A percentile compares a stretch with the other conserved stretches of the same genome.
These are phyloP conservation scores for Listronotus bonariensis DNA, from an alignment of 1,140 invertebrate genomes.

Conservation along the genomic window DNA sequence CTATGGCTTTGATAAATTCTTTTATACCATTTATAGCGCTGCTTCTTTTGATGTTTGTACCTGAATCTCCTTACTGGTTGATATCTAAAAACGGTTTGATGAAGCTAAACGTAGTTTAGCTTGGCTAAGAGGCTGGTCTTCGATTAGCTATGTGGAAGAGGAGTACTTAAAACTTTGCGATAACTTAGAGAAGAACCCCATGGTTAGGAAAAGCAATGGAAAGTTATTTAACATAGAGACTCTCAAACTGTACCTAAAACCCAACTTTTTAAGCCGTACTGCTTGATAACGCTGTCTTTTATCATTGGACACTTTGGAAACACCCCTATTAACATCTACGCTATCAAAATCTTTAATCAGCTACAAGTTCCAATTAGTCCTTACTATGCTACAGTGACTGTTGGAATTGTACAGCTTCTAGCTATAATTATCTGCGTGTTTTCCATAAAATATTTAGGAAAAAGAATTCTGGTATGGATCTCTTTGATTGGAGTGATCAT, in stretches of 20 bases:
- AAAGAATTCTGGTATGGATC: slow-evolving; percentile 68
- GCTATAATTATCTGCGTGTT: slow-evolving; percentile 67
- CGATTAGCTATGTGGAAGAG: slow-evolving; percentile 57
- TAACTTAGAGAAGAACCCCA: slow-evolving; percentile 7
- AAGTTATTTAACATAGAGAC: not conserved
- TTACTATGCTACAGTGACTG: slow-evolving; percentile 71
- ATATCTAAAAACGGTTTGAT: slow-evolving; percentile 62
- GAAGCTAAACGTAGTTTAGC: slow-evolving; percentile 63
- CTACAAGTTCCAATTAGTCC: slow-evolving; percentile 72
- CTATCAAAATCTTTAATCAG: slow-evolving; percentile 71
- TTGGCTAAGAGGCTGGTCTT: slow-evolving; percentile 70
- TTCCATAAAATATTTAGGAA: slow-evolving; percentile 71
- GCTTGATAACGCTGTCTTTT: slow-evolving; percentile 66
- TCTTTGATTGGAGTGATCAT: slow-evolving; percentile 66
- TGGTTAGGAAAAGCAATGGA: not conserved
- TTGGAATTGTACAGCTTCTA: slow-evolving; percentile 69
- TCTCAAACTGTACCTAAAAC: slow-evolving; percentile 57
- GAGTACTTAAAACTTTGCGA: slow-evolving; percentile 61
- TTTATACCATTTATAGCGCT: slow-evolving; percentile 68
- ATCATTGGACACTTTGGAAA: slow-evolving; percentile 70
- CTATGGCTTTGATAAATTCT: slow-evolving; percentile 68
- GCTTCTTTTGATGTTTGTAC: slow-evolving; percentile 67
- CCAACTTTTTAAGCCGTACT: slow-evolving; percentile 67
- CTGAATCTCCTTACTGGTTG: slow-evolving; percentile 78
- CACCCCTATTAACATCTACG: slow-evolving; percentile 71